Evolutionary conservation across 2,888 invertebrate genomes (phyloP).

Genomic region (Protonemura montana): DNA sequence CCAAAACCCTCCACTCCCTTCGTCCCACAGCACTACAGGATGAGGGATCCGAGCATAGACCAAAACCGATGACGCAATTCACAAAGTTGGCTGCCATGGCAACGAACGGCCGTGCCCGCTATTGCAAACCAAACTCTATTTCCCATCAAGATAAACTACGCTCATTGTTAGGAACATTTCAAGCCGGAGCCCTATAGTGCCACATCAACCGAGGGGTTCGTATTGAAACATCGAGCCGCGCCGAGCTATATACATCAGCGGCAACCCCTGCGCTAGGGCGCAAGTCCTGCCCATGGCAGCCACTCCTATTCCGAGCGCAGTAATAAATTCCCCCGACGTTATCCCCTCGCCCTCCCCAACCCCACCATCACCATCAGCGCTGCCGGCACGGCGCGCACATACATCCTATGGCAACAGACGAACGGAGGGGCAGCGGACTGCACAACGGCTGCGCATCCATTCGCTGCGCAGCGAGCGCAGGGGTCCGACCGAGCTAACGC

Average conservation of each 20-base stretch:
- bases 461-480: background rate
- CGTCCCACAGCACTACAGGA: background rate
- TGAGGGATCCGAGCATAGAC: background rate
- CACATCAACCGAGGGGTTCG: background rate
- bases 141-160: slow-evolving; percentile 12
- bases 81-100: slow-evolving; percentile 9
- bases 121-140: background rate
- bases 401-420: slow-evolving; percentile 22
- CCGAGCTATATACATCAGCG: background rate
- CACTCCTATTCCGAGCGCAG: slow-evolving; percentile 39
- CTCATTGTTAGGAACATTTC: slow-evolving; percentile 7
- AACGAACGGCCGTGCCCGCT: background rate
- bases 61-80: slow-evolving; percentile 12
- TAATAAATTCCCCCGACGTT: slow-evolving; percentile 47
- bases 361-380: background rate
- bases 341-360: background rate
- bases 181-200: background rate
- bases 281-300: slow-evolving; percentile 21
- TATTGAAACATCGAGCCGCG: slow-evolving; percentile 8
- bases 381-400: background rate
- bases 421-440: background rate
- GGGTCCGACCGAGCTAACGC: slow-evolving; percentile 14
- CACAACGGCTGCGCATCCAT: background rate
- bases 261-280: background rate
- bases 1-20: background rate